Conservation (phyloP, 2,113 vertebrate species). For the Melanerpes aurifrons region DNA sequence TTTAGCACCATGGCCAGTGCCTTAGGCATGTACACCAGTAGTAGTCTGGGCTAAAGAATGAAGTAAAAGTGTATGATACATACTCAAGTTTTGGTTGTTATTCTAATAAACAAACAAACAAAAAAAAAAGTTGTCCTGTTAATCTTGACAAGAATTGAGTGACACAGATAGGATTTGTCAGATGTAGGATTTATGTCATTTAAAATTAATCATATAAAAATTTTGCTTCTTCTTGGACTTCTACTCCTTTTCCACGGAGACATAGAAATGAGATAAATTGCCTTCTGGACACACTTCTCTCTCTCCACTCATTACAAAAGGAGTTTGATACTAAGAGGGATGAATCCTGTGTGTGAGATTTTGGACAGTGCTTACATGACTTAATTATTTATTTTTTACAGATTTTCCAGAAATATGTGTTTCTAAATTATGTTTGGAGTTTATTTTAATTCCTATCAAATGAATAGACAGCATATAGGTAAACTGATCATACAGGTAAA, state of each 20-base stretch:
- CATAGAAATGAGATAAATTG: background rate
- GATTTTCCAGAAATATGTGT: background rate
- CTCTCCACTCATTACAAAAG: background rate
- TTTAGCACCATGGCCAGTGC: background rate
- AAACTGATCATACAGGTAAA: background rate
- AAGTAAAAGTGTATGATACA: background rate
- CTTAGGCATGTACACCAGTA: background rate
- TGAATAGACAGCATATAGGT: background rate
- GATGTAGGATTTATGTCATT: background rate
- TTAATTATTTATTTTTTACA: background rate
- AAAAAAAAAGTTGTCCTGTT: background rate
- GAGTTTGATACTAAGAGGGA: background rate
- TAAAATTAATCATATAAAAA: background rate
- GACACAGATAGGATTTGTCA: background rate
- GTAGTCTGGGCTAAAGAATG: background rate
- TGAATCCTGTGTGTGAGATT: background rate
- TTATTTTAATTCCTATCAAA: background rate
- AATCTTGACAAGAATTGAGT: background rate
- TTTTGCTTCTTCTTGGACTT: background rate
- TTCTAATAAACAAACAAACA: background rate
- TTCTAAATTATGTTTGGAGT: background rate
- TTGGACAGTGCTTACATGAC: background rate
- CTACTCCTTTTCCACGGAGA: background rate
- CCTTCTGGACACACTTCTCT: rapidly evolving
- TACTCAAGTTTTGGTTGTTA: background rate